Base-by-base conservation (phyloP, 2,888 invertebrate species). In the Ennomos erosarius region DNA sequence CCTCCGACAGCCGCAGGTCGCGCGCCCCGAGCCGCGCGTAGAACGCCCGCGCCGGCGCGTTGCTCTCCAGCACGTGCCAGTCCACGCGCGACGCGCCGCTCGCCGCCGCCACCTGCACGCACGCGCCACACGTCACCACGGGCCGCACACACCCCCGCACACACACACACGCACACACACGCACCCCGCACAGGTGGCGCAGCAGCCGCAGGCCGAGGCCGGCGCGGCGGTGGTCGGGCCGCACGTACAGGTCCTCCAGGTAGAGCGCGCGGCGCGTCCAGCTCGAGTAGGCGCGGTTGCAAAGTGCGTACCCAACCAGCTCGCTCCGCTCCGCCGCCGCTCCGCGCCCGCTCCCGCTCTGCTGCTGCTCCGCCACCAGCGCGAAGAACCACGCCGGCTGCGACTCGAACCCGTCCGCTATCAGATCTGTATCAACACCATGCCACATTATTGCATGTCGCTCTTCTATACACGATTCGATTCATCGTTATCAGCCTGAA, bases 221-320 rank as follows among this genome's bases (percentile, higher is more conserved):
- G 64, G 82, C 83, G 33, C 93, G 90, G 42, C 97, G 93, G 80
- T 93, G 94, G 1, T 82, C 76, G 0, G 95, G 94, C 40, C 93
- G 93, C 44, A 98, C 95, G 87, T 95, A 98, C 57, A 98, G 81
- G 87, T 98, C 98, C 89, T 98, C 98, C 60, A 98, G 84, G 85
- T 96, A 96, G 68, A 97, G 91, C 9, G 95, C 93, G 82, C 95
- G 95, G 9, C 98, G 97, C 70, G 95, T 91, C 97, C 97, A 98
- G 9, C 97, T 97, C 1, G 97, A 97, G 90, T 97, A 98, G 50
- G 94, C 94, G 74, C 94, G 95, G 86, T 94, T 98, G 86, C 95
- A 98, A 13, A 98, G 82, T 26, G 96, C 94, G 83, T 96, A 97
- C 1, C 97, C 98, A 56, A 96, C 90, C 37, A 95, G 70, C 62